Percentiles rank a stretch among this genome's conserved stretches.
Conservation (phyloP, 2,888 invertebrate genomes). For the Drosophila peninsularis region DNA sequence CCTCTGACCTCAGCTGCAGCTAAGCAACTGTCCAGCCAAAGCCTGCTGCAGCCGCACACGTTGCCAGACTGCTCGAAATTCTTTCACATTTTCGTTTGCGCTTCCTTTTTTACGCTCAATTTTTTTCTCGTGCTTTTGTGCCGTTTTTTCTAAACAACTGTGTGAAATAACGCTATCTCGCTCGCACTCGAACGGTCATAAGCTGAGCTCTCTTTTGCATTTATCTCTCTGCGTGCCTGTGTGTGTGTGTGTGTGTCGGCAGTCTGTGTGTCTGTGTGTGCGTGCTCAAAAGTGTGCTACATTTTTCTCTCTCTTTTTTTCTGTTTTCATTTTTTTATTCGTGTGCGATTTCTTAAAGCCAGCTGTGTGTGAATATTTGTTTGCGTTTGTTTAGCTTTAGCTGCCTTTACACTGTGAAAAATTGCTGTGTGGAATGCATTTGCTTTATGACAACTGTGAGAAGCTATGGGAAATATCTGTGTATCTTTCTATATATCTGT, state of each 20-base stretch:
- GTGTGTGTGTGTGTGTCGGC: neutral
- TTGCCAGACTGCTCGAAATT: constrained; percentile 18
- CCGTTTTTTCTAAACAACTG: constrained; percentile 73
- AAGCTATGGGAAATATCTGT: neutral
- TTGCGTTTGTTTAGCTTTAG: constrained; percentile 3
- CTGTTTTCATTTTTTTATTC: constrained; percentile 21
- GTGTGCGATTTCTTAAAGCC: constrained; percentile 24
- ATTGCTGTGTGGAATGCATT: neutral
- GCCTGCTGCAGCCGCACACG: constrained; percentile 3
- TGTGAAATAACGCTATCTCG: constrained; percentile 11
- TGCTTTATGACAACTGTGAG: neutral
- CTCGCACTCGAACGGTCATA: neutral
- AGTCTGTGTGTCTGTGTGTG: neutral
- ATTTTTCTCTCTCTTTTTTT: constrained; percentile 36
- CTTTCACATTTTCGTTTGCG: neutral
- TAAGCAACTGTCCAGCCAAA: neutral
- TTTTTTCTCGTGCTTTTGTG: constrained; percentile 65
- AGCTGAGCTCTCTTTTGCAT: constrained; percentile 6
- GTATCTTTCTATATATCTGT: neutral
- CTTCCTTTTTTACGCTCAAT: constrained; percentile 2
- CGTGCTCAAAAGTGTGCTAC: constrained; percentile 64
- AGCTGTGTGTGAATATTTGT: constrained; percentile 16
- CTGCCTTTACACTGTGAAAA: neutral
- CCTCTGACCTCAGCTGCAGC: constrained; percentile 54
- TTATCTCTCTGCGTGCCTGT: neutral